Base-by-base conservation (phyloP, 2,888 invertebrate genomes). In the Trachelus stipa region DNA sequence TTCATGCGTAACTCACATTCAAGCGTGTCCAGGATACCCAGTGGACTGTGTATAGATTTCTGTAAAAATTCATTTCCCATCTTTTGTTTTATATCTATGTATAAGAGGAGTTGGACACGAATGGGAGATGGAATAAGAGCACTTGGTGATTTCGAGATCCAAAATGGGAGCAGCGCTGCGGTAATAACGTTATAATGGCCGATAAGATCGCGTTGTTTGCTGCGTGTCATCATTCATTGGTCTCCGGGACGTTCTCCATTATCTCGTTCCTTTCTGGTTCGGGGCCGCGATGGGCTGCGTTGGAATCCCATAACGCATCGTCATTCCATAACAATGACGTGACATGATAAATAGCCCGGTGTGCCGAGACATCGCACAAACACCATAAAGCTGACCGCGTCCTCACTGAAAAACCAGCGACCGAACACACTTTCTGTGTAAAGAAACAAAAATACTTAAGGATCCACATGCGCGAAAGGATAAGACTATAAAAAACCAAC, bases 291-390 rank as follows among this genome's bases (percentile, higher is more conserved):
- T 56, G 56, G 1, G 56, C 56, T 56, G 34, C 34, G 77, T n/a
- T 68, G 74, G 74, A 74, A 73, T n/a, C 15, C 35, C 74, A 77
- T 73, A 34, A 77, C 37, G 77, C 77, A 77, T 77, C 69, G 69
- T 77, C 74, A 77, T 77, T 71, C 74, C 74, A 37, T 34, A 69
- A 77, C 77, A 77, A 77, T 74, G 77, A 77, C 69, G 69, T 69
- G 74, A 75, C 74, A 77, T 77, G 77, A 74, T 77, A 74, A 77
- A 77, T 77, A 77, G 69, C 33, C 40, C 34, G 3, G 31, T 37
- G 34, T 75, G 73, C 34, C 35, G 15, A 69, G n/a, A 34, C 40
- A 74, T 69, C 34, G 68, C 73, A 76, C 73, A 56, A 56, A 23
- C 56, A 56, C 56, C 23, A 23, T 23, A 56, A 56, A 56, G 56